Conservation (phyloP, 2,113 vertebrate species). For the Hipposideros armiger region DNA sequence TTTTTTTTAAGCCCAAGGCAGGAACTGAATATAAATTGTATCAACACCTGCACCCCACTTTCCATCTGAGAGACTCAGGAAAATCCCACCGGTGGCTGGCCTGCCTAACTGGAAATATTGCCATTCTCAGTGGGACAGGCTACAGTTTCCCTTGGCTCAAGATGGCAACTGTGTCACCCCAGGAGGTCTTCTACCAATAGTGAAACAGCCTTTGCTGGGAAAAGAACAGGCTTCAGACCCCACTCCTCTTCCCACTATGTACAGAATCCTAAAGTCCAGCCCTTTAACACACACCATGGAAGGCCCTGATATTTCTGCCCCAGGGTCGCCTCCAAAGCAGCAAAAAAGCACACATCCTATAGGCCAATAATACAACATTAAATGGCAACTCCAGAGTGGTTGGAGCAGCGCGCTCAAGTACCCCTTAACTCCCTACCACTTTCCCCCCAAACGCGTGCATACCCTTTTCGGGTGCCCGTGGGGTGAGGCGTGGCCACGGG, state of each 20-base stretch:
- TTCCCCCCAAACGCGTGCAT: neutral
- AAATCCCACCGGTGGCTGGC: fast-evolving
- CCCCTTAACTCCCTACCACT: too few relatives aligned
- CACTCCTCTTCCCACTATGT: neutral
- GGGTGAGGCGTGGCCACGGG: neutral
- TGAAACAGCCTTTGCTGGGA: neutral
- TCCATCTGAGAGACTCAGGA: neutral
- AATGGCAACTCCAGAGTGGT: neutral
- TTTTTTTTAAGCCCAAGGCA: neutral
- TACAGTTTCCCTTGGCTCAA: neutral
- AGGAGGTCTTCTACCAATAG: neutral
- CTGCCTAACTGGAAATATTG: neutral
- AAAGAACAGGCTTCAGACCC: neutral
- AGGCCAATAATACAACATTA: neutral
- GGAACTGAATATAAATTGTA: neutral
- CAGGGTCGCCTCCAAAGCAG: neutral
- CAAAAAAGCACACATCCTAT: neutral
- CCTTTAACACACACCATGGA: neutral
- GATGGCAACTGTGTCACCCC: slow-evolving; percentile 7
- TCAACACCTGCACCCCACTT: neutral
- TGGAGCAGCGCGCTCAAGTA: fast-evolving
- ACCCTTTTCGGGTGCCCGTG: neutral
- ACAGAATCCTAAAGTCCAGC: neutral
- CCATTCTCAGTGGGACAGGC: fast-evolving
- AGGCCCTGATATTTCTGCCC: neutral